phyloP scores from a whole-genome alignment of 2,797 vertebrate genomes.

The Oreochromis mossambicus region DNA sequence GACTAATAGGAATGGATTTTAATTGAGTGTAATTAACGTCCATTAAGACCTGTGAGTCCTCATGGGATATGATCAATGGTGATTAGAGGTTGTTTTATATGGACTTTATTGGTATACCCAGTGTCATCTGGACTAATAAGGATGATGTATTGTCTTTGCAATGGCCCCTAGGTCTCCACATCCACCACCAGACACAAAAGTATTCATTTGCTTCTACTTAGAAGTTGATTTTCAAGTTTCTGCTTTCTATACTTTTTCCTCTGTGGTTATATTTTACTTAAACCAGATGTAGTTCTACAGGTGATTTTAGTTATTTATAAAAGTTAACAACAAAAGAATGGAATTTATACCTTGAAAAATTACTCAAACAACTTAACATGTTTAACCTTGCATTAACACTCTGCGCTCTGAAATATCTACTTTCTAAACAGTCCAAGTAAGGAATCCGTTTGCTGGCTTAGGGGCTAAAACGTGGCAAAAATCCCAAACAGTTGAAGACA shows the following conservation, averaged over 20 bases:
- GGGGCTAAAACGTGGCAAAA: conserved; percentile 19
- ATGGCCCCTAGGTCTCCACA: neutral
- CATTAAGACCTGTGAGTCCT: conserved; percentile 27
- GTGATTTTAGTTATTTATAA: neutral
- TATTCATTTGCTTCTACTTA: neutral
- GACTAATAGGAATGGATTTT: conserved; percentile 39
- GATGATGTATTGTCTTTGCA: conserved; percentile 3
- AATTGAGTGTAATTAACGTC: conserved; percentile 47
- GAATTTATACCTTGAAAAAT: neutral
- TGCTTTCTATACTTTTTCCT: neutral
- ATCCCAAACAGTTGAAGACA: conserved; percentile 24
- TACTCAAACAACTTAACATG: neutral
- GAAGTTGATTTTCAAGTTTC: neutral
- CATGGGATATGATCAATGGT: conserved; percentile 38
- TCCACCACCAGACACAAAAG: neutral
- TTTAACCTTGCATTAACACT: conserved; percentile 25
- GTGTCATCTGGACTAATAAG: conserved; percentile 21
- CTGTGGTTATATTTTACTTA: neutral
- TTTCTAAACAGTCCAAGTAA: conserved; percentile 19
- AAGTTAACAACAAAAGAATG: neutral
- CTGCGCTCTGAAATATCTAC: neutral
- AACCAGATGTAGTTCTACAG: neutral
- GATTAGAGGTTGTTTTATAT: conserved; percentile 31
- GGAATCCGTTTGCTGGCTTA: conserved; percentile 13
- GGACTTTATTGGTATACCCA: conserved; percentile 12